phyloP scores from a whole-genome alignment of 2,113 vertebrate species.

The Prochilodus magdalenae region DNA sequence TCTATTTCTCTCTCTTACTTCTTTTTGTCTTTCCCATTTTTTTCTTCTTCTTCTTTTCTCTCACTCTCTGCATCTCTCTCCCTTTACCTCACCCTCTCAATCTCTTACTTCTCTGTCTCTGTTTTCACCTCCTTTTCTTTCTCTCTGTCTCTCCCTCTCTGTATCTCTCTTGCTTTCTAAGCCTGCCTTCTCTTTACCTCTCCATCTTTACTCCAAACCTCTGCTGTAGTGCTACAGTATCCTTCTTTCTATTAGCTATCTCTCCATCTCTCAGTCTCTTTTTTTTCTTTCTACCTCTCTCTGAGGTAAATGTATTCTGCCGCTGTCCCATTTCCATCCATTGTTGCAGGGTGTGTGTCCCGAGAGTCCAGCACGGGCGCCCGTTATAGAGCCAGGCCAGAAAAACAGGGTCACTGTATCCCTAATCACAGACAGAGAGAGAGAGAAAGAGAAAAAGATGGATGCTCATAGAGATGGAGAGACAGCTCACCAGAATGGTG shows the following conservation, averaged over 20 bases:
- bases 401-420: slow-evolving; percentile 63
- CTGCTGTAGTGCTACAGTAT: background rate
- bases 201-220: slow-evolving; percentile 20
- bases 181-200: slow-evolving; percentile 11
- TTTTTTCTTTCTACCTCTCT: slow-evolving; percentile 36
- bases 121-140: background rate
- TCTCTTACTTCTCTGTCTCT: no score
- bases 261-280: slow-evolving; percentile 35
- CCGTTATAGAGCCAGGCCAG: slow-evolving; percentile 50
- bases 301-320: slow-evolving; percentile 68
- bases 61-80: no score
- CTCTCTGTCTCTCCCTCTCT: background rate
- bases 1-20: no score
- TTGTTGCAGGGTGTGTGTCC: slow-evolving; percentile 60
- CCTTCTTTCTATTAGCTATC: slow-evolving; percentile 31
- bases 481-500: slow-evolving; percentile 11
- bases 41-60: no score
- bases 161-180: slow-evolving; percentile 16
- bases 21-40: no score
- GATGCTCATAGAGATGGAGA: background rate
- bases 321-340: slow-evolving; percentile 74
- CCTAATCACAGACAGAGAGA: slow-evolving; percentile 49
- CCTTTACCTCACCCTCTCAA: no score
- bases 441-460: background rate
- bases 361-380: slow-evolving; percentile 45